phyloP scores from a whole-genome alignment of 2,113 vertebrate species.

The Embiotoca jacksoni region DNA sequence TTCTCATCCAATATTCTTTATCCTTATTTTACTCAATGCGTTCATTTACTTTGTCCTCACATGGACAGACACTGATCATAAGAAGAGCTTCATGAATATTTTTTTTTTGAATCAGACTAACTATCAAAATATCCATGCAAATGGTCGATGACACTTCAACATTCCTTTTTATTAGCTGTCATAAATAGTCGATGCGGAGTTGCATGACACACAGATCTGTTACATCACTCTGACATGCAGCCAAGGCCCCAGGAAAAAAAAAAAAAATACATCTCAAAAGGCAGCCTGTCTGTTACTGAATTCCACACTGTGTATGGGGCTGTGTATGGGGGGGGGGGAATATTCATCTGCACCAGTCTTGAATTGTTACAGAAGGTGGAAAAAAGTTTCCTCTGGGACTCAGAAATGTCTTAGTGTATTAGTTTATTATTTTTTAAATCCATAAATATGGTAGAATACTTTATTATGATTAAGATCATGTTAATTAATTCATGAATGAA shows the following conservation, averaged over 20 bases:
- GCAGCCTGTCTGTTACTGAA: background rate
- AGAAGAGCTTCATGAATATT: background rate
- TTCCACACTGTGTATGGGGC: background rate
- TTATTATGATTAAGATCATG: background rate
- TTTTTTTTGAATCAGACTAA: constrained; percentile 23
- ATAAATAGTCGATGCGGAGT: constrained; percentile 59
- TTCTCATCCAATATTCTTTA: background rate
- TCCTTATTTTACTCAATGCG: background rate
- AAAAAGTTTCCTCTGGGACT: background rate
- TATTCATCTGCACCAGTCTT: constrained; percentile 25
- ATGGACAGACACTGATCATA: background rate
- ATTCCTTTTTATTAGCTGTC: constrained; percentile 51
- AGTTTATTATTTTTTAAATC: background rate
- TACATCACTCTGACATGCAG: constrained; percentile 63
- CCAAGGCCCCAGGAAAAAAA: background rate
- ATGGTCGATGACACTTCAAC: constrained; percentile 38
- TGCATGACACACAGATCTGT: constrained; percentile 48
- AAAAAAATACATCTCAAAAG: constrained; percentile 19
- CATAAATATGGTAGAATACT: background rate
- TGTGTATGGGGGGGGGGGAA: constrained; percentile 11
- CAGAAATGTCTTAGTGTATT: background rate
- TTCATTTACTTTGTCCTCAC: background rate
- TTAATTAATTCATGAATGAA: constrained; percentile 25
- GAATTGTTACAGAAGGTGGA: constrained; percentile 1
- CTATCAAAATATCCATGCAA: constrained; percentile 18